Evolutionary conservation across 2,888 invertebrate genomes (phyloP), one percentile per base, ranked within the genome.

Genomic region (Melipona bicolor): DNA sequence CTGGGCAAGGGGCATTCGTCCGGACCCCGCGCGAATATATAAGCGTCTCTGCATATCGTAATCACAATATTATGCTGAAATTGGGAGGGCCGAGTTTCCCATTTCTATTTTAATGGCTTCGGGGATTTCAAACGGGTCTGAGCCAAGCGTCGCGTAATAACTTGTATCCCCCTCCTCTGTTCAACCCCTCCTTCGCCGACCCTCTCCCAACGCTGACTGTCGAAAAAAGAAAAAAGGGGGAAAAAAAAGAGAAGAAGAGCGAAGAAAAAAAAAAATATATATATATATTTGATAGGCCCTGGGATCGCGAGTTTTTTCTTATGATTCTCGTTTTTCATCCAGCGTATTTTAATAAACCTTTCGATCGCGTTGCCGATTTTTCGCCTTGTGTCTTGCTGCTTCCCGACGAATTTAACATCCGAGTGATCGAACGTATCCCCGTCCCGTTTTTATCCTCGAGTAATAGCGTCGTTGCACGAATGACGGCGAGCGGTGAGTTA

Each of bases 11-110:
- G 89, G 89, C 88, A 91, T 90, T 90, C 90, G 89, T 89, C 88
- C 87, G 87, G 85, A 90, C 88, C 87, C 43, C 81, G 75, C 79
- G 79, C 78, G 81, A 84, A 89, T 90, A 89, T 87, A 89, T 86
- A 85, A 89, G 84, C 86, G 85, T 86, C 86, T 87, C 85, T 90
- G 90, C 90, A 92, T 93, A 93, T 92, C 92, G 93, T 92, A 93
- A 94, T 94, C 94, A 93, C 92, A 93, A 94, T 94, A 94, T 94
- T 94, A 93, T 93, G 92, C 92, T 89, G 91, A 90, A 93, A 93
- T 93, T 92, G 93, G 92, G 92, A 92, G 93, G 92, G 91, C 91
- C 91, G 92, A 90, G 90, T 92, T 93, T 92, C 91, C 91, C 92
- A 92, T 94, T 91, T 93, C 93, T 94, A 93, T 93, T 93, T 93